Evolutionary conservation across 1,140 invertebrate genomes (phyloP).

Genomic region (Sycophila sp.): DNA sequence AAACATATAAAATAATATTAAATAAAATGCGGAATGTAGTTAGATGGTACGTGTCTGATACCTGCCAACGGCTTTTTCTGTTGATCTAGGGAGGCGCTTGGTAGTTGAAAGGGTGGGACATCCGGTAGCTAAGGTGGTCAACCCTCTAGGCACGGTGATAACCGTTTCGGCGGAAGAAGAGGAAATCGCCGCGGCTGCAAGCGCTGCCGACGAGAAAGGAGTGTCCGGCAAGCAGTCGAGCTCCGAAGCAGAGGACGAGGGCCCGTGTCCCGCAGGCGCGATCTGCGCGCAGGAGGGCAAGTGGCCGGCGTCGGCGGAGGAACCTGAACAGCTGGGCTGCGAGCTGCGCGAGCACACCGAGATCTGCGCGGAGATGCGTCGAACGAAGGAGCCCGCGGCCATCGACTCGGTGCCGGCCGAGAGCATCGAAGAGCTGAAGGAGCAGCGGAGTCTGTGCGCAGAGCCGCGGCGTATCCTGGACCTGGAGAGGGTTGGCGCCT

Average conservation of each 20-base stretch:
- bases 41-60: no score
- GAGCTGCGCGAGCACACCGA: slow-evolving; percentile 57
- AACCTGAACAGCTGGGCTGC: slow-evolving; percentile 53
- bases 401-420: slow-evolving; percentile 60
- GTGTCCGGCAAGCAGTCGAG: slow-evolving; percentile 45
- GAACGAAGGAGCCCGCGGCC: slow-evolving; percentile 57
- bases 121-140: slow-evolving; percentile 74
- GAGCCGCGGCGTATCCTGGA: slow-evolving; percentile 53
- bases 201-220: slow-evolving; percentile 67
- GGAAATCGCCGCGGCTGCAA: slow-evolving; percentile 58
- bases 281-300: slow-evolving; percentile 66
- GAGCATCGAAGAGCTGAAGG: slow-evolving; percentile 57
- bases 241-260: slow-evolving; percentile 53
- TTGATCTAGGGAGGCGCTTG: slow-evolving; percentile 73
- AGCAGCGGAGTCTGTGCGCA: slow-evolving; percentile 54
- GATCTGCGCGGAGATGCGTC: slow-evolving; percentile 63
- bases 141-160: slow-evolving; percentile 77
- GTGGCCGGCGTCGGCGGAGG: slow-evolving; percentile 52
- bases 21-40: no score
- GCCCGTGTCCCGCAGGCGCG: slow-evolving; percentile 46
- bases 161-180: slow-evolving; percentile 67
- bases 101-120: slow-evolving; percentile 69
- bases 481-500: slow-evolving; percentile 55
- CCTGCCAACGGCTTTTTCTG: slow-evolving; percentile 82
- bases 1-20: no score